These are phyloP conservation scores for Cettia cetti DNA, from an alignment of 2,113 vertebrate species.

Conservation along the genomic window DNA sequence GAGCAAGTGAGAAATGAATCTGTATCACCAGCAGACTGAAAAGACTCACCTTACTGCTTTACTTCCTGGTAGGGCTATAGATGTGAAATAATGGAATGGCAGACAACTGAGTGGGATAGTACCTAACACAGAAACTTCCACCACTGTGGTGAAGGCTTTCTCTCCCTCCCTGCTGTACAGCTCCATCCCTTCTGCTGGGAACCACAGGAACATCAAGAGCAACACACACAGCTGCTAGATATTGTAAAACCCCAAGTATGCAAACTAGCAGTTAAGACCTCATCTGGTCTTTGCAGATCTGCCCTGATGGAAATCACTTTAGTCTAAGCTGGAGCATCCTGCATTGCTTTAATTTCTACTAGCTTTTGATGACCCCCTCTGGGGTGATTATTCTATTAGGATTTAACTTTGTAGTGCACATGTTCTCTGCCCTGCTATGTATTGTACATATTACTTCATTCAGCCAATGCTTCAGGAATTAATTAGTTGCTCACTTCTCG, in stretches of 20 bases:
- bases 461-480: not conserved
- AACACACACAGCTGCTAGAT: not conserved
- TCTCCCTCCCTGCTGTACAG: not conserved
- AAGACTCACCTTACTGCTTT: not conserved
- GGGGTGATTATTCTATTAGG: not conserved
- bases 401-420: not conserved
- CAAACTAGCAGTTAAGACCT: not conserved
- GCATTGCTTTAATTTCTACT: not conserved
- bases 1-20: not conserved
- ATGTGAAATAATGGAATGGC: not conserved
- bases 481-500: not conserved
- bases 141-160: rapidly evolving
- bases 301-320: not conserved
- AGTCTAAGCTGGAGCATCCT: not conserved
- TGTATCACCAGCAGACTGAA: not conserved
- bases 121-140: not conserved
- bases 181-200: not conserved
- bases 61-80: not conserved
- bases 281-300: not conserved
- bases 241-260: not conserved
- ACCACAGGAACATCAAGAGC: not conserved
- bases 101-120: not conserved
- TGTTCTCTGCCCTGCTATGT: rapidly evolving
- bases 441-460: not conserved
- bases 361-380: not conserved